Evolutionary conservation across 2,797 vertebrate species (phyloP), one percentile per base, ranked within the genome.

Genomic region (Hemitrygon akajei): DNA sequence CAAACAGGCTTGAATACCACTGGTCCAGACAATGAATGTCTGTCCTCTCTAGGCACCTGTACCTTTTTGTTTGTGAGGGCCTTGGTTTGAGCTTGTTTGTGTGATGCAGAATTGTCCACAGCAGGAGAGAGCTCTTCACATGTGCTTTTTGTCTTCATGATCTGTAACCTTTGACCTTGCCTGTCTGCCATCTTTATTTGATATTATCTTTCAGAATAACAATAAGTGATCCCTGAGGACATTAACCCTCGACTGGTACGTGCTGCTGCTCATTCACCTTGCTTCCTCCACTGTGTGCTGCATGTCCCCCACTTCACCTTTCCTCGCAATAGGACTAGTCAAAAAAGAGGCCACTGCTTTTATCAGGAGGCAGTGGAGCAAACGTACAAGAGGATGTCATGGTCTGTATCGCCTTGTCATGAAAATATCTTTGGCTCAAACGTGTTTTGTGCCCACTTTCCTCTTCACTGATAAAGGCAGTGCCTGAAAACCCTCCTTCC

Each of bases 191-290:
- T 97, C 96, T 97, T 97, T 96, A 98, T 98, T 97, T 97, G 97
- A 94, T 97, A 96, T 98, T 98, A 97, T 98, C 97, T 98, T 98
- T 97, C 98, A 99, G 98, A 99, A 99, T 99, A 97, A 99, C 98
- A 97, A 97, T 99, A 97, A 98, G 98, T 99, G 98, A 99, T 97
- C 98, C 98, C 95, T 99, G 98, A 99, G 97, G 98, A 99, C 95
- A 93, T 93, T 97, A 97, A 96, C 97, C 95, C 96, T 96, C 97
- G 71, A 93, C 97, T 94, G 98, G 98, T 99, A 99, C 95, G 98
- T 98, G 96, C 95, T 95, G 96, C 37, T 56, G 71, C 73, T 93
- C 91, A 93, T 89, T 89, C 66, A 89, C 86, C 66, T 56, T 1
- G 40, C 27, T 71, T 76, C 37, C 73, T 56, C 91, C 25, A 12